Conservation (phyloP, 1,140 invertebrate species). For the Drosophila kurseongensis region DNA sequence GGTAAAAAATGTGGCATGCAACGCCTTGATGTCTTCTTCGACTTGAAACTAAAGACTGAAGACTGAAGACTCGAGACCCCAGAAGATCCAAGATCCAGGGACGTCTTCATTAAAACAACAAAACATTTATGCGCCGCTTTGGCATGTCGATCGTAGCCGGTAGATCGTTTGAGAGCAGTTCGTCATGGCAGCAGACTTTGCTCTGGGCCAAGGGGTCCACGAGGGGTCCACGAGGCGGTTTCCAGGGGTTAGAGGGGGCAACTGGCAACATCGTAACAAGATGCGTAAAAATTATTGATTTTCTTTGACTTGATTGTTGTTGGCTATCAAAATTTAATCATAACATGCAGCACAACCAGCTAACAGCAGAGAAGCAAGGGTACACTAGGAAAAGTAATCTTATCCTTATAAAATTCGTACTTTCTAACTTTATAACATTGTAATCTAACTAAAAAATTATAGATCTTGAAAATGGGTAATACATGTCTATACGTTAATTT, state of each 20-base stretch:
- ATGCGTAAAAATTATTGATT: constrained; percentile 84
- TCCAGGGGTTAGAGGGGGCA: not conserved
- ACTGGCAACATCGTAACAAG: constrained; percentile 74
- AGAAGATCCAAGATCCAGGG: constrained; percentile 44
- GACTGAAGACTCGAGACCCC: constrained; percentile 23
- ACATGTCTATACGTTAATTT: too few relatives aligned
- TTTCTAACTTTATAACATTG: too few relatives aligned
- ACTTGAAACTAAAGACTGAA: not conserved
- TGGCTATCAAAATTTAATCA: constrained; percentile 84
- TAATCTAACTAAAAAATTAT: too few relatives aligned
- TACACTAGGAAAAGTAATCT: not conserved
- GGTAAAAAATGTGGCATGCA: constrained; percentile 79
- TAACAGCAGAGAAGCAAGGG: constrained; percentile 7
- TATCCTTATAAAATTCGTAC: too few relatives aligned
- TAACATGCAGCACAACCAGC: constrained; percentile 69
- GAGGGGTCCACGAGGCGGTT: not conserved
- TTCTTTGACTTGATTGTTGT: constrained; percentile 82
- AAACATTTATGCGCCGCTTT: constrained; percentile 83
- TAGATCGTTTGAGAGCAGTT: constrained; percentile 52
- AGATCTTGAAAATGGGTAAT: too few relatives aligned
- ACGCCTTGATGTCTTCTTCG: constrained; percentile 80
- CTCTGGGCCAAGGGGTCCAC: not conserved
- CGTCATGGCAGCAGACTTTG: constrained; percentile 45
- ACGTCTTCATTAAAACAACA: constrained; percentile 84
- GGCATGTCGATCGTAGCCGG: constrained; percentile 65